Evolutionary conservation across 2,888 invertebrate genomes (phyloP).

Genomic region (Acholoe squamosa): DNA sequence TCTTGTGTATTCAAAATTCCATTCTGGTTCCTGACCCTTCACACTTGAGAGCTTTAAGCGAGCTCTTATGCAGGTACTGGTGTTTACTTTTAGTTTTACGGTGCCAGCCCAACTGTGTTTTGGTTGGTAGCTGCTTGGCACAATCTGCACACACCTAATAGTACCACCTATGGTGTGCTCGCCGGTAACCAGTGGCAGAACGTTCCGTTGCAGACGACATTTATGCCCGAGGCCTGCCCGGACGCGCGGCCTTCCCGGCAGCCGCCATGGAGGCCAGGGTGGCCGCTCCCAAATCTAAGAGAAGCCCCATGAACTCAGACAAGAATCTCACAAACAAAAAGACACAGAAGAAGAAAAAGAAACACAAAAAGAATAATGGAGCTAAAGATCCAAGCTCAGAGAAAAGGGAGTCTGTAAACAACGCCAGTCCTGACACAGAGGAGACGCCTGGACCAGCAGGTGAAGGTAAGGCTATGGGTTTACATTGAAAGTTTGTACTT

Average conservation of each 20-base stretch:
- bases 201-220: neutral
- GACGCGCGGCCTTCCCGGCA: neutral
- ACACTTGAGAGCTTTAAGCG: no score
- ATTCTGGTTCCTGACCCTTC: no score
- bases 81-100: no score
- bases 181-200: neutral
- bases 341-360: slow-evolving; percentile 27
- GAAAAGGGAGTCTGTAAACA: neutral
- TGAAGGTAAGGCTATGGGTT: neutral
- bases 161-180: neutral
- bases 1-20: no score
- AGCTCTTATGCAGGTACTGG: no score
- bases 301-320: neutral
- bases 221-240: neutral
- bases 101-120: neutral
- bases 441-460: neutral
- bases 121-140: neutral
- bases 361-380: neutral
- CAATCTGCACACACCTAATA: neutral
- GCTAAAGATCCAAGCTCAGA: neutral
- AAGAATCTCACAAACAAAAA: neutral
- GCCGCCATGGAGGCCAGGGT: neutral
- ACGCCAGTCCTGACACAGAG: neutral
- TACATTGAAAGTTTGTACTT: neutral
- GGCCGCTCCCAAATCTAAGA: neutral